A percentile compares a stretch with the other conserved stretches of the same genome.
These are phyloP conservation scores for Atta colombica DNA, from an alignment of 1,140 invertebrate genomes.

Conservation along the genomic window DNA sequence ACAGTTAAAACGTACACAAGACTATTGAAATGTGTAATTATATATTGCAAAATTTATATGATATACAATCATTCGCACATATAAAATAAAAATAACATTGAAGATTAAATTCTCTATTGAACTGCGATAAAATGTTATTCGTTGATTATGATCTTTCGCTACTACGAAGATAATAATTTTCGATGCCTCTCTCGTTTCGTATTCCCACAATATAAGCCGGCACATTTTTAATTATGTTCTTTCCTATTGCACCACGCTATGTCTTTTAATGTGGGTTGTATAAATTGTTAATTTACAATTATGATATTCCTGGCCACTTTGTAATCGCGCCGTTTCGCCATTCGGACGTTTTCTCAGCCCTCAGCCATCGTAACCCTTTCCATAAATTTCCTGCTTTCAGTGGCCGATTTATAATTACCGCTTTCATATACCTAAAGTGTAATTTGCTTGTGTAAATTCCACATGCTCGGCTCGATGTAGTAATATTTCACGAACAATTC, in stretches of 20 bases:
- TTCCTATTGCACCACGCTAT: conserved; percentile 33
- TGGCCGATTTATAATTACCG: conserved; percentile 76
- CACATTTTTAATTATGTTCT: conserved; percentile 53
- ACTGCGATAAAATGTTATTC: background rate
- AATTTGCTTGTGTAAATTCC: conserved; percentile 77
- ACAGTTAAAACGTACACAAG: background rate
- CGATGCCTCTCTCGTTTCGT: background rate
- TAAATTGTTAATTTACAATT: conserved; percentile 64
- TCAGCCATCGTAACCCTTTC: conserved; percentile 68
- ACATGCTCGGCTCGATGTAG: conserved; percentile 60
- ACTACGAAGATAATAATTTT: conserved; percentile 17
- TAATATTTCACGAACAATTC: conserved; percentile 68
- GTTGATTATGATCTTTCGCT: background rate
- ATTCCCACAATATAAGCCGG: background rate
- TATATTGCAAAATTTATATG: background rate
- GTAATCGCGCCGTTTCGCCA: conserved; percentile 61
- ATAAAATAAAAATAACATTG: no score
- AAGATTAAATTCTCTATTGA: background rate
- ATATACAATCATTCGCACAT: background rate
- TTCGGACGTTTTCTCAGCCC: conserved; percentile 71
- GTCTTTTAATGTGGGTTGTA: conserved; percentile 38
- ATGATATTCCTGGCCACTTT: conserved; percentile 56
- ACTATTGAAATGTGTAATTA: background rate
- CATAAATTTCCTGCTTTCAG: conserved; percentile 71
- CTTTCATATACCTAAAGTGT: conserved; percentile 71